phyloP scores from a whole-genome alignment of 1,140 invertebrate species.

The Lordiphosa mommai region DNA sequence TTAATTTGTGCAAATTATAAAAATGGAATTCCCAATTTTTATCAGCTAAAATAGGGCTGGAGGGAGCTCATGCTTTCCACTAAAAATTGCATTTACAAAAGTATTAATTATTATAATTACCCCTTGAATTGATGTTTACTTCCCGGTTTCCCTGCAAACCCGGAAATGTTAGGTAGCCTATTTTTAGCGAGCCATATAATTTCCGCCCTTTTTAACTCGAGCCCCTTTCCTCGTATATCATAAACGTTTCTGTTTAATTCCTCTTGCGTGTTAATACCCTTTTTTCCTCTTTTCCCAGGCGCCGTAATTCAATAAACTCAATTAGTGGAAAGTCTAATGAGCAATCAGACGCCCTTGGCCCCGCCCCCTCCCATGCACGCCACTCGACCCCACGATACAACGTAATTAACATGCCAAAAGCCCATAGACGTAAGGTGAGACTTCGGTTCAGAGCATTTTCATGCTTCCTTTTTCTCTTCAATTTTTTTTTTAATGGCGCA shows the following conservation, averaged over 20 bases:
- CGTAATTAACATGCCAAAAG: slow-evolving; percentile 52
- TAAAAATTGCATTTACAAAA: too few species aligned
- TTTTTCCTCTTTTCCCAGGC: background rate
- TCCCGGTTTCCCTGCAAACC: too few species aligned
- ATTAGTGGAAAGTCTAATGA: slow-evolving; percentile 42
- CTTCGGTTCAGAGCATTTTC: slow-evolving; percentile 29
- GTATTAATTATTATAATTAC: too few species aligned
- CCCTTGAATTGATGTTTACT: too few species aligned
- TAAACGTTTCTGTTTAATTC: background rate
- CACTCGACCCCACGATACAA: background rate
- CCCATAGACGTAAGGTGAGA: slow-evolving; percentile 52
- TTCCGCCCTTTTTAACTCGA: background rate
- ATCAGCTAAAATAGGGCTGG: too few species aligned
- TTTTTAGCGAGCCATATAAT: background rate
- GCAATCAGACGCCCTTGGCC: slow-evolving; percentile 22
- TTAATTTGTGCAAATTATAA: too few species aligned
- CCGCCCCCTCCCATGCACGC: slow-evolving; percentile 2
- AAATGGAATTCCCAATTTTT: too few species aligned
- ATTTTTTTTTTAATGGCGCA: slow-evolving; percentile 58
- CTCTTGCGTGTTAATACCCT: background rate
- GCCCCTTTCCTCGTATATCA: background rate
- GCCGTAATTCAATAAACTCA: slow-evolving; percentile 32
- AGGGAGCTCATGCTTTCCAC: too few species aligned
- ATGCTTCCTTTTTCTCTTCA: too few species aligned
- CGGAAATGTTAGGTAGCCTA: slow-evolving; percentile 9